Evolutionary conservation across 2,797 vertebrate genomes (phyloP).

Genomic region (Octomys mimax): DNA sequence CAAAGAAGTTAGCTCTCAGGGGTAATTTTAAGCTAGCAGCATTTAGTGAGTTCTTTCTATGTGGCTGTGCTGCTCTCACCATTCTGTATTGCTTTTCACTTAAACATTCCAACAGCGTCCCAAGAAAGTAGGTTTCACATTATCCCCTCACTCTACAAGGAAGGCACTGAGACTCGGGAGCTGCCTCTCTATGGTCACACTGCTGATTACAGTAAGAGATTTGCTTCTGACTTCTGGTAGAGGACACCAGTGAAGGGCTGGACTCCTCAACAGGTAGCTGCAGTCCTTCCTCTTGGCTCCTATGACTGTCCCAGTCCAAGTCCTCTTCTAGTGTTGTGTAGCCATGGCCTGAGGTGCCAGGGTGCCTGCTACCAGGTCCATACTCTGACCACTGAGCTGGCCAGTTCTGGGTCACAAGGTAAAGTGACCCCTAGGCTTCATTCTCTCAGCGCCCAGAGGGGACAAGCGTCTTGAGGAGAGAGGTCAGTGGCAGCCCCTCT

Average conservation of each 20-base stretch:
- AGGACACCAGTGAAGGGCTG: not conserved
- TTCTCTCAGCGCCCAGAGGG: constrained; percentile 54
- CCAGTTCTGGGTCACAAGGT: constrained; percentile 30
- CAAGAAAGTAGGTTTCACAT: not conserved
- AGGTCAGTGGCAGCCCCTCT: not conserved
- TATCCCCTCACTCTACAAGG: not conserved
- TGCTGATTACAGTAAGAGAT: not conserved
- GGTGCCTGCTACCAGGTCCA: constrained; percentile 8
- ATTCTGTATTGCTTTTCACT: not conserved
- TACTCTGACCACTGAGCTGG: not conserved
- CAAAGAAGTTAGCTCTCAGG: not conserved
- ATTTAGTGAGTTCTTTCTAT: not conserved
- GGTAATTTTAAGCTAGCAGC: not conserved
- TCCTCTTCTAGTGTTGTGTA: not conserved
- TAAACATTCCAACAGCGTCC: not conserved
- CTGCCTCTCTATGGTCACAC: not conserved
- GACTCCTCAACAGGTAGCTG: not conserved
- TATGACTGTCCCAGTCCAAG: not conserved
- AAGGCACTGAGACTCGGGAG: not conserved
- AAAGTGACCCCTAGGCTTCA: constrained; percentile 28
- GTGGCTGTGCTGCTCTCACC: too few species aligned
- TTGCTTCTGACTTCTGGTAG: not conserved
- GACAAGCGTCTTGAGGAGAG: not conserved
- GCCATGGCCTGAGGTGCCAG: rapidly evolving
- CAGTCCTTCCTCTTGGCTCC: not conserved